phyloP scores from a whole-genome alignment of 2,113 vertebrate species.

The Otocyon megalotis region DNA sequence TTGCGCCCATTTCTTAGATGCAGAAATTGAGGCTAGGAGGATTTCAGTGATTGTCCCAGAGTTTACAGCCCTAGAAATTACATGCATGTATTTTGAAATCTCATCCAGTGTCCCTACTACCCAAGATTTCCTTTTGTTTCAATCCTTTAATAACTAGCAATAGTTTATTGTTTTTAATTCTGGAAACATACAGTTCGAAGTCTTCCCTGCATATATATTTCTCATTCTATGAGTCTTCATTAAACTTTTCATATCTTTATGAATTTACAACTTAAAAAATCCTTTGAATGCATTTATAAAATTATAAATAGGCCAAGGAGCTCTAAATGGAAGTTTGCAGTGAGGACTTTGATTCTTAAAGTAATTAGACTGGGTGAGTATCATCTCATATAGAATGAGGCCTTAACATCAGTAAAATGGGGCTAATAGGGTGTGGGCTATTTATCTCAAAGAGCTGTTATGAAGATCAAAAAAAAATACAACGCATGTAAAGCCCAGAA shows the following conservation, averaged over 20 bases:
- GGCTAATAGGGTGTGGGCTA: too few species aligned
- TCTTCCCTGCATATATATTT: background rate
- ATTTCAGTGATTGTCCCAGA: background rate
- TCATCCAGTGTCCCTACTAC: too few species aligned
- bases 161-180: background rate
- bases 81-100: background rate
- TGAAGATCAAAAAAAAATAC: background rate
- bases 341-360: background rate
- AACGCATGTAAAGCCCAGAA: background rate
- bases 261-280: background rate
- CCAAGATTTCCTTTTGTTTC: background rate
- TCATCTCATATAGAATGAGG: background rate
- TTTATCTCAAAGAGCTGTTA: background rate
- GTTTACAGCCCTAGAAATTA: background rate
- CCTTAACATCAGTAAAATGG: background rate
- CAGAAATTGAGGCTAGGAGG: background rate
- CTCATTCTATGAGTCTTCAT: background rate
- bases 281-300: background rate
- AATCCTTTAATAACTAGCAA: background rate
- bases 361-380: background rate
- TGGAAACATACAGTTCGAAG: background rate
- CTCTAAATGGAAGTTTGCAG: background rate
- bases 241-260: background rate
- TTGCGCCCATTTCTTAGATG: background rate
- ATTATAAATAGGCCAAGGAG: background rate